These are phyloP conservation scores for Hipposideros larvatus DNA, from an alignment of 2,797 vertebrate genomes.

Conservation along the genomic window DNA sequence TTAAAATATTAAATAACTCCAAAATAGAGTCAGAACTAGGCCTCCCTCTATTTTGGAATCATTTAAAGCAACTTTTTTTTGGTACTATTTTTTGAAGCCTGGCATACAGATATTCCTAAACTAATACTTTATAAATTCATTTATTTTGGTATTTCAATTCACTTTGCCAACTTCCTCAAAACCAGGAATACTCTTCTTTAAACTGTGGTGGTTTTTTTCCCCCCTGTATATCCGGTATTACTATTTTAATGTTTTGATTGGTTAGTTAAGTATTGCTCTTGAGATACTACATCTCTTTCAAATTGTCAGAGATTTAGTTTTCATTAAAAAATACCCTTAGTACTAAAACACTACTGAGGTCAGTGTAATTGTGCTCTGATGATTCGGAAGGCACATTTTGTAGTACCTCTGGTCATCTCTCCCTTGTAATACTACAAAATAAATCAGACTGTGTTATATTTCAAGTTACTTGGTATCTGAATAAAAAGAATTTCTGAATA, in stretches of 20 bases:
- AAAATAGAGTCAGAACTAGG: not conserved
- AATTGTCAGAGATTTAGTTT: conserved; percentile 47
- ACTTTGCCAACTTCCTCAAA: conserved; percentile 39
- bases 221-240: not conserved
- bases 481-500: conserved; percentile 47
- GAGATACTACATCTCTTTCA: conserved; percentile 36
- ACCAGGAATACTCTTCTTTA: conserved; percentile 18
- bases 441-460: not conserved
- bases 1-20: conserved; percentile 32
- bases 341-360: conserved; percentile 21
- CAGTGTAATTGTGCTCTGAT: not conserved
- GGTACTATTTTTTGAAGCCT: not conserved
- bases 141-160: conserved; percentile 61
- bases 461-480: conserved; percentile 18
- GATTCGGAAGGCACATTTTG: not conserved
- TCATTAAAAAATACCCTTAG: conserved; percentile 53
- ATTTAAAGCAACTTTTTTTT: conserved; percentile 42
- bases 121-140: conserved; percentile 35
- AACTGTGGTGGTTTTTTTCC: not conserved
- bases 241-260: conserved; percentile 6
- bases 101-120: conserved; percentile 17
- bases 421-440: not conserved
- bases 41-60: conserved; percentile 29
- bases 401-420: not conserved
- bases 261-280: conserved; percentile 40